A percentile compares a stretch with the other conserved stretches of the same genome.
These are phyloP conservation scores for Protobothrops flavoviridis DNA, from an alignment of 2,113 vertebrate species.

Conservation along the genomic window DNA sequence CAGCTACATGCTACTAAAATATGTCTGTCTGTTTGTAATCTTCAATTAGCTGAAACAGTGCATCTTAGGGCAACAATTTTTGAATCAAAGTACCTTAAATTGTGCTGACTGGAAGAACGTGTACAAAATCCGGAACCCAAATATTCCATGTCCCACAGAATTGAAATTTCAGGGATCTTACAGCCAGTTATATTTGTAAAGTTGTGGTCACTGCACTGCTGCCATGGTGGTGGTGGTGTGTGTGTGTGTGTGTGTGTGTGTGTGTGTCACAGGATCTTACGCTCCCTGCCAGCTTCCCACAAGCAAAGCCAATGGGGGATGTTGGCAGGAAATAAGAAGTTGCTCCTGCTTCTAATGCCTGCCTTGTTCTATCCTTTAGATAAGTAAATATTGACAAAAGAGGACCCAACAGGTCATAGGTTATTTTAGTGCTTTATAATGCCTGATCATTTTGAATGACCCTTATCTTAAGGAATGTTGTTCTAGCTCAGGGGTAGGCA, in stretches of 20 bases:
- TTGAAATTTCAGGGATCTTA: neutral
- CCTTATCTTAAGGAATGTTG: neutral
- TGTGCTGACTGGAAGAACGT: neutral
- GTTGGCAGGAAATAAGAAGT: neutral
- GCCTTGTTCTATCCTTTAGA: neutral
- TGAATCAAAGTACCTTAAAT: neutral
- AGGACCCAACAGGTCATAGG: neutral
- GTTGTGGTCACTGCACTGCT: neutral
- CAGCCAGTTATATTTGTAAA: neutral
- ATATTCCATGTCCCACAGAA: neutral
- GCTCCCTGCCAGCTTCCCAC: neutral
- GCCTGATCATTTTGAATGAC: neutral
- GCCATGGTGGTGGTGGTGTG: too few relatives aligned
- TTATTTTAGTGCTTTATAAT: neutral
- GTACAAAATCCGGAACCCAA: neutral
- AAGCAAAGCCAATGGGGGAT: neutral
- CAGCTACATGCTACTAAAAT: neutral
- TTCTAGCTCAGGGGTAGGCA: too few relatives aligned
- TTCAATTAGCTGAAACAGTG: neutral
- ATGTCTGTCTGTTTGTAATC: neutral
- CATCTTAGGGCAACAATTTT: neutral
- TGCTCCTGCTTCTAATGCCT: neutral
- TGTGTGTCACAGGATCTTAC: too few relatives aligned
- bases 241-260: too few relatives aligned
- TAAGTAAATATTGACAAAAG: neutral